phyloP scores from a whole-genome alignment of 2,888 invertebrate species.

The Microdon myrmicae region DNA sequence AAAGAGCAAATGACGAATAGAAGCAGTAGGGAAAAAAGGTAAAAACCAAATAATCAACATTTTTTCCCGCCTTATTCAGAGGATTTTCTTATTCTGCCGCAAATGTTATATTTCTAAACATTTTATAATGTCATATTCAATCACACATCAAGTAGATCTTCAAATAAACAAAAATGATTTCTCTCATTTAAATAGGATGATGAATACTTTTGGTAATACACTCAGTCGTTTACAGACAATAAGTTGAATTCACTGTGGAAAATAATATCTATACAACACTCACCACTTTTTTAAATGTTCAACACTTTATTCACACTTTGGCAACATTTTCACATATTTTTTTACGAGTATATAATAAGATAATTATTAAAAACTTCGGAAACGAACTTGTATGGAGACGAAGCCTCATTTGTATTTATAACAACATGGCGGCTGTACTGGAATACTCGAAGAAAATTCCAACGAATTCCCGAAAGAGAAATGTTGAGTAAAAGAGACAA shows the following conservation, averaged over 20 bases:
- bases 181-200: slow-evolving; percentile 16
- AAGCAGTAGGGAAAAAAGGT: slow-evolving; percentile 7
- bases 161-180: slow-evolving; percentile 28
- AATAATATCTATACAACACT: slow-evolving; percentile 9
- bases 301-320: slow-evolving; percentile 32
- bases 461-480: slow-evolving; percentile 4
- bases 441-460: slow-evolving; percentile 33
- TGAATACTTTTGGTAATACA: slow-evolving; percentile 38
- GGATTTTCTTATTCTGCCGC: neutral
- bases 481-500: slow-evolving; percentile 14
- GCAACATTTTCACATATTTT: slow-evolving; percentile 33
- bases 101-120: slow-evolving; percentile 5
- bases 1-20: slow-evolving; percentile 10
- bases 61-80: slow-evolving; percentile 44
- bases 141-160: slow-evolving; percentile 4
- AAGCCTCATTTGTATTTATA: slow-evolving; percentile 33
- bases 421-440: slow-evolving; percentile 45
- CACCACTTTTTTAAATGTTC: slow-evolving; percentile 16
- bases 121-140: neutral
- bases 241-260: too few species aligned
- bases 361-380: slow-evolving; percentile 20
- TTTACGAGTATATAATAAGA: slow-evolving; percentile 18
- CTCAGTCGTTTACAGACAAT: too few species aligned
- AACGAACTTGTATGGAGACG: slow-evolving; percentile 21
- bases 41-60: slow-evolving; percentile 40